Base-by-base conservation (phyloP, 2,113 vertebrate genomes). In the Campylomormyrus numenius region DNA sequence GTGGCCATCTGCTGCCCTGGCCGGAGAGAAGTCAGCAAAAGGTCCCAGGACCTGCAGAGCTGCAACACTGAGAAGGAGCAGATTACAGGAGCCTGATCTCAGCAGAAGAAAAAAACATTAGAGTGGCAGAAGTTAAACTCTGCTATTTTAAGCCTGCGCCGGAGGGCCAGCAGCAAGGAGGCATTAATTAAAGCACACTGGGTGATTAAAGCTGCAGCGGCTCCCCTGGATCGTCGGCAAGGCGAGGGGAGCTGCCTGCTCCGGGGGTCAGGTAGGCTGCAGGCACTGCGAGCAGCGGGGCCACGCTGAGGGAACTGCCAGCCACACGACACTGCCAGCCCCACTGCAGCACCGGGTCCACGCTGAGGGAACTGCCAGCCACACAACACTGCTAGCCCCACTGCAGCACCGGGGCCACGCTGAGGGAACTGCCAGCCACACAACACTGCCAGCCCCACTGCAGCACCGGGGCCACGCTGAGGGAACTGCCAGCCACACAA, bases 141-240 rank as follows among this genome's bases (percentile, higher is more conserved):
- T 24, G 91, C 92, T 93, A 92, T 93, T 94, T 95, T 94, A 93
- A 94, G 92, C 80, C 66, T 66, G 90, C 89, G 92, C 93, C 93
- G 21, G 35, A 50, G 91, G 94, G 85, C 46, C 92, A 91, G 53
- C 35, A 45, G 90, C 88, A 48, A 66, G 52, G 92, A 90, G 66
- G 91, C 93, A 94, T 92, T 95, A 94, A 95, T 94, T 91, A 92
- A 93, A 91, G 90, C 74, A 10, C 88, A 80, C 90, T 89, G 87
- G 93, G 93, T 95, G 94, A 95, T 95, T 94, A 95, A 94, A 93
- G 92, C 88, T 87, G 90, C 77, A 52, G 70, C 74, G 49, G 90
- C 62, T 92, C 42, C 90, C 88, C 50, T 21, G 66, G 70, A 66
- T 92, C 90, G 90, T 0, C 0, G 24, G 19, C 31, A 11, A 90